Evolutionary conservation across 2,797 vertebrate species (phyloP), one percentile per base, ranked within the genome.

Genomic region (Lophotriccus pileatus): DNA sequence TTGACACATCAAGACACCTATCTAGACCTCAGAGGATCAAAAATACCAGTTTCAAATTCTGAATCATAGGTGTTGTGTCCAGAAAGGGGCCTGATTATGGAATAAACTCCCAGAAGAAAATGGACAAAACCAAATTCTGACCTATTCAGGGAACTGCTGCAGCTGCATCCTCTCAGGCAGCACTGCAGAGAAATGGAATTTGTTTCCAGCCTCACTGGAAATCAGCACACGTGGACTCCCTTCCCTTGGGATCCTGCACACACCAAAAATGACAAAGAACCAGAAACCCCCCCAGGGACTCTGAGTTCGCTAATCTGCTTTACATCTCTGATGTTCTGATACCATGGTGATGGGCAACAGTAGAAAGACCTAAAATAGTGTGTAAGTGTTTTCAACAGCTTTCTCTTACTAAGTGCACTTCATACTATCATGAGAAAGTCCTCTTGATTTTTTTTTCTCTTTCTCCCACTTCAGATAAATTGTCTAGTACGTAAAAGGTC

Each of bases 401-500:
- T 97, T 95, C 52, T 92, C 72, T 59, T 72, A 69, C 81, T 93
- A 91, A 97, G 93, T 90, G 94, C 93, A 94, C 82, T 94, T 89
- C 89, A 95, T 63, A 21, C 43, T 44, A 72, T 50, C 79, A 85
- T 50, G 46, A 92, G 75, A 93, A 96, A 92, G 46, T 89, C 89
- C 84, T 94, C 87, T 80, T 87, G 78, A 55, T 27, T 28, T 80
- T 84, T 66, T 66, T 19, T 52, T 30, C 34, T 89, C 84, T 75
- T 93, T 89, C 53, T 85, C 39, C 64, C 84, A 92, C 92, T 96
- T 94, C n/a, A 96, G 30, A 89, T 91, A 87, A 94, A 95, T 91
- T 87, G 36, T 95, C 89, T 95, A 93, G 62, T 91, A 83, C 49
- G 78, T 92, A 84, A 95, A 95, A 94, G 95, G 93, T 96, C 95